phyloP scores from a whole-genome alignment of 64 coral and sea anemone genomes.

The Catalaphyllia jardinei region DNA sequence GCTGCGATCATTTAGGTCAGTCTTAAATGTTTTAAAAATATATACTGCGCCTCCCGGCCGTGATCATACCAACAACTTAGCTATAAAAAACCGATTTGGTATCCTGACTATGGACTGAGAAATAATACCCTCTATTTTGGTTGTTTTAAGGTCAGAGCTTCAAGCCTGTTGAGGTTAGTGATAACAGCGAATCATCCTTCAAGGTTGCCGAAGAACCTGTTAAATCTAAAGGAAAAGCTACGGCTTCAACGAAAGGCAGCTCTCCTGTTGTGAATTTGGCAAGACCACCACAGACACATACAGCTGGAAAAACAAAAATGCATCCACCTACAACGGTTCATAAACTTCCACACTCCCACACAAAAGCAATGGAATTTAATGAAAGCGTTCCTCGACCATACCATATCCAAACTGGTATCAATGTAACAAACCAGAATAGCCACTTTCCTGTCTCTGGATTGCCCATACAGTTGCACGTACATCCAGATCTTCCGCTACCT shows the following conservation, averaged over 20 bases:
- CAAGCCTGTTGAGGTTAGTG: conserved; percentile 26
- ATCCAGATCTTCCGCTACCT: not conserved
- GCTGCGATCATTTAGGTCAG: conserved; percentile 84
- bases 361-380: not conserved
- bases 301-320: not conserved
- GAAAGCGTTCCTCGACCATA: not conserved
- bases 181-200: conserved; percentile 28
- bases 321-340: not conserved
- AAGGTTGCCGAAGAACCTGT: not conserved
- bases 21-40: not conserved
- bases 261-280: not conserved
- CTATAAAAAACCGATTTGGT: not conserved
- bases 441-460: not conserved
- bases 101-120: not conserved
- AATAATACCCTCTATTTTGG: not conserved
- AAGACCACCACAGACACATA: not conserved
- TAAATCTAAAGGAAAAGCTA: not conserved
- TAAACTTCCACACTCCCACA: not conserved
- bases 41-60: not conserved
- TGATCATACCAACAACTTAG: no score
- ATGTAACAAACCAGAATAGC: conserved; percentile 2
- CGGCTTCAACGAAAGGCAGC: not conserved
- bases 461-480: not conserved
- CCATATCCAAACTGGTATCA: not conserved
- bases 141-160: conserved; percentile 30